Conservation (phyloP, 2,888 invertebrate species). For the Scaptodrosophila latifasciaeformis region DNA sequence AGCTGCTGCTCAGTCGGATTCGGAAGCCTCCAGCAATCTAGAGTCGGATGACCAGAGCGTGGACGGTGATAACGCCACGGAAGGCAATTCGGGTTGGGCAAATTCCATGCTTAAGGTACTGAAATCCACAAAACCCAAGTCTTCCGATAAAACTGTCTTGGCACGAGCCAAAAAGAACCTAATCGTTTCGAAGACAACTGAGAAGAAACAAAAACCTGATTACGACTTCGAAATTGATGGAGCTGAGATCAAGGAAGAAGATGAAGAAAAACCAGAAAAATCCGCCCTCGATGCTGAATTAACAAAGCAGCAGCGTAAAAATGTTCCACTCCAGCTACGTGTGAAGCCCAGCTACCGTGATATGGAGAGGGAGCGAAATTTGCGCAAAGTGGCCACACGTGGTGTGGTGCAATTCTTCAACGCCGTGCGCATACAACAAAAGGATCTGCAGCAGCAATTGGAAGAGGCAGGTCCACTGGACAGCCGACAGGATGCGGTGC, state of each 20-base stretch:
- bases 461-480: constrained; percentile 84
- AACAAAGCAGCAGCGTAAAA: constrained; percentile 55
- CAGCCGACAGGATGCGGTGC: constrained; percentile 83
- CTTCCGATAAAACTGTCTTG: constrained; percentile 84
- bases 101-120: constrained; percentile 88
- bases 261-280: constrained; percentile 73
- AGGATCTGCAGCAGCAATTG: constrained; percentile 82
- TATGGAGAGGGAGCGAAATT: constrained; percentile 83
- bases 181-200: constrained; percentile 76
- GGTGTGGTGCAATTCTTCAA: constrained; percentile 96
- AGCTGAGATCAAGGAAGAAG: constrained; percentile 73
- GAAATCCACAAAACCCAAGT: constrained; percentile 83
- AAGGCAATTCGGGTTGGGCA: constrained; percentile 85
- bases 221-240: constrained; percentile 82
- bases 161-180: constrained; percentile 86
- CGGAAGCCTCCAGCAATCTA: too few relatives aligned
- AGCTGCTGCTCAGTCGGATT: too few relatives aligned
- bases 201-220: constrained; percentile 72
- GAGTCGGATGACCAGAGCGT: constrained; percentile 29
- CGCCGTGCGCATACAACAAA: constrained; percentile 90
- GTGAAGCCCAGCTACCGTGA: constrained; percentile 86
- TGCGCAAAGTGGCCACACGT: constrained; percentile 91
- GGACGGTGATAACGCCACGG: constrained; percentile 19
- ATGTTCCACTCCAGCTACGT: constrained; percentile 78
- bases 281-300: constrained; percentile 51